Conservation (phyloP, 2,888 invertebrate species). For the Isoperla grammatica region DNA sequence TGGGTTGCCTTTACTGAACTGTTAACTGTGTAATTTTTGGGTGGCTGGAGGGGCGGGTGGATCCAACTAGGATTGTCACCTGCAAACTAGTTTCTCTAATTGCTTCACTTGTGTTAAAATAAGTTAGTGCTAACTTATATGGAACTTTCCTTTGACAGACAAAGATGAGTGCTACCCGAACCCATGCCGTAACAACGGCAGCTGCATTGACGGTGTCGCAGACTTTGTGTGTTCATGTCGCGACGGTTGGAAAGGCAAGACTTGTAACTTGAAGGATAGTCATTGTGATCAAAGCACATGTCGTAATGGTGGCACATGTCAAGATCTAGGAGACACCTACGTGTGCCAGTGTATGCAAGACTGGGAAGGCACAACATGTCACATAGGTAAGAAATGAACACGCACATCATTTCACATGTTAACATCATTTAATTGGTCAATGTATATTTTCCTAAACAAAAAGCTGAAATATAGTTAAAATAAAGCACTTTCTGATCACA, state of each 20-base stretch:
- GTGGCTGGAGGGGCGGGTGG: too few relatives aligned
- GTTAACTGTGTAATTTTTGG: too few relatives aligned
- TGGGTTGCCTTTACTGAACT: too few relatives aligned
- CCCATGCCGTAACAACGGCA: constrained; percentile 72
- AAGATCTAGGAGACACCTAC: constrained; percentile 56
- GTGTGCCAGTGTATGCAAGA: constrained; percentile 55
- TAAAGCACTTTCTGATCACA: neutral
- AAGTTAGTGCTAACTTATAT: too few relatives aligned
- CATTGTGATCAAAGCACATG: constrained; percentile 58
- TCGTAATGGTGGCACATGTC: constrained; percentile 56
- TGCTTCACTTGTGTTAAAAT: too few relatives aligned
- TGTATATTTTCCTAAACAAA: neutral
- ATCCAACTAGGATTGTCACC: too few relatives aligned
- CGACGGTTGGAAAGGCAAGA: constrained; percentile 78
- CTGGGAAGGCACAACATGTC: constrained; percentile 57
- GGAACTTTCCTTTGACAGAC: too few relatives aligned
- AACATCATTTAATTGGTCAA: neutral
- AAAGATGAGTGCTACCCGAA: constrained; percentile 71
- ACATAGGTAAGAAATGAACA: constrained; percentile 42
- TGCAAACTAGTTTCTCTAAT: too few relatives aligned
- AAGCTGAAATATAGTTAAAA: neutral
- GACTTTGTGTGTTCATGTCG: constrained; percentile 80
- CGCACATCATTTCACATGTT: neutral
- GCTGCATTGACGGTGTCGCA: constrained; percentile 72
- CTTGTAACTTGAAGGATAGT: constrained; percentile 51